Conservation (phyloP, 2,888 invertebrate genomes). For the Entomobrya proxima region DNA sequence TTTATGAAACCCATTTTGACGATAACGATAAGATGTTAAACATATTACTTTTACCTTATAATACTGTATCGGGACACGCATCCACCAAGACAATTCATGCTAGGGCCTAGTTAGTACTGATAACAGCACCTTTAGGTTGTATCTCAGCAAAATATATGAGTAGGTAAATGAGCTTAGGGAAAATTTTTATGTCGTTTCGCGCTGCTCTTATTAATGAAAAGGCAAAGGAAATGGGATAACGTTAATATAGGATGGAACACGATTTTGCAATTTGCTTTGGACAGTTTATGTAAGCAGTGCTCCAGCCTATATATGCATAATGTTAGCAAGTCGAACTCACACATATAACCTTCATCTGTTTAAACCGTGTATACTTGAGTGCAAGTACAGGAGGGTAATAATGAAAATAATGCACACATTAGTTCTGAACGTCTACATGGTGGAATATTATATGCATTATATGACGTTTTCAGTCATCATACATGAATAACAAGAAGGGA, state of each 20-base stretch:
- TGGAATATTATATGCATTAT: background rate
- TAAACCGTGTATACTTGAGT: background rate
- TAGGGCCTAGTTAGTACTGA: no score
- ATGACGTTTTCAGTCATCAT: slow-evolving; percentile 34
- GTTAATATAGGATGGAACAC: slow-evolving; percentile 57
- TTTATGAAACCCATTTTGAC: slow-evolving; percentile 52
- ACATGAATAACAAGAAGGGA: background rate
- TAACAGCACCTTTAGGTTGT: no score
- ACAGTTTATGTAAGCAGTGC: background rate
- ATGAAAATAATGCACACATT: slow-evolving; percentile 7
- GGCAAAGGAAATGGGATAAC: slow-evolving; percentile 58
- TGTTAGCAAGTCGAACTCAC: background rate
- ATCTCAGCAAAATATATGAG: no score
- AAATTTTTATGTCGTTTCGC: slow-evolving; percentile 21
- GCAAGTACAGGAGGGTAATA: background rate
- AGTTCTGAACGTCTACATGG: background rate
- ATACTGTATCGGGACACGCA: background rate
- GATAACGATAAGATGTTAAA: slow-evolving; percentile 18
- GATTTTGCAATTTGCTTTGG: slow-evolving; percentile 66
- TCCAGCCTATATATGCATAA: background rate
- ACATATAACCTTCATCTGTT: background rate
- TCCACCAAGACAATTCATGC: no score
- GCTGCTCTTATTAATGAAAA: slow-evolving; percentile 28
- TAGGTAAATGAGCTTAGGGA: background rate
- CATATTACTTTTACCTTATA: background rate